phyloP scores from a whole-genome alignment of 1,140 invertebrate species.

The Tetragnatha versicolor region DNA sequence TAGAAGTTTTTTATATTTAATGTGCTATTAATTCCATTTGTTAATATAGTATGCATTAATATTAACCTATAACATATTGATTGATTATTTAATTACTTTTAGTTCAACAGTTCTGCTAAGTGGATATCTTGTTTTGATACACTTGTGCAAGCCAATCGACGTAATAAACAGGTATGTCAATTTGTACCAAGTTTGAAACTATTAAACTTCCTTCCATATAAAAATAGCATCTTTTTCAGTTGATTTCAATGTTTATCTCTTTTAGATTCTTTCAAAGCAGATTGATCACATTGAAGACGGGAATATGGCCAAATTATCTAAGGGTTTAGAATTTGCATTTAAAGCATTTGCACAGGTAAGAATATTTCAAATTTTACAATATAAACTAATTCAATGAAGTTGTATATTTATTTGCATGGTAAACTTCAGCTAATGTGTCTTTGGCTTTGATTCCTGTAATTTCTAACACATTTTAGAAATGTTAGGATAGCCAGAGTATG shows the following conservation, averaged over 20 bases:
- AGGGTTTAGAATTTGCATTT: constrained; percentile 69
- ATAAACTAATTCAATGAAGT: neutral
- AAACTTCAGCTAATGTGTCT: too few relatives aligned
- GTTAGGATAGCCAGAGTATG: too few relatives aligned
- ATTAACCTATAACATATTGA: too few relatives aligned
- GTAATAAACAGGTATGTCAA: constrained; percentile 65
- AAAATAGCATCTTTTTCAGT: neutral
- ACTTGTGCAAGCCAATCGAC: constrained; percentile 68
- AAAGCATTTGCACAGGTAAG: constrained; percentile 64
- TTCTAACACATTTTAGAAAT: too few relatives aligned
- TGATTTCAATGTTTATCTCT: constrained; percentile 9
- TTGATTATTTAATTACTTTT: constrained; percentile 20
- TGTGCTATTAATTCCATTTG: too few relatives aligned
- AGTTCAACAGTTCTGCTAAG: constrained; percentile 64
- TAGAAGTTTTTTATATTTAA: too few relatives aligned
- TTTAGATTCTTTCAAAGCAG: constrained; percentile 63
- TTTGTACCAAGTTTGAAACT: neutral
- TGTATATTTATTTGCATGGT: neutral
- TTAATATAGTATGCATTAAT: too few relatives aligned
- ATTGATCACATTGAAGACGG: constrained; percentile 64
- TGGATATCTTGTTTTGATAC: constrained; percentile 66
- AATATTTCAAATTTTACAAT: neutral
- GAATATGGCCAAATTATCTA: constrained; percentile 69
- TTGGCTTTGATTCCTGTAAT: too few relatives aligned
- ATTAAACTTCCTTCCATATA: too few relatives aligned